Evolutionary conservation across 2,888 invertebrate genomes (phyloP).

Genomic region (Athrips mouffetella): DNA sequence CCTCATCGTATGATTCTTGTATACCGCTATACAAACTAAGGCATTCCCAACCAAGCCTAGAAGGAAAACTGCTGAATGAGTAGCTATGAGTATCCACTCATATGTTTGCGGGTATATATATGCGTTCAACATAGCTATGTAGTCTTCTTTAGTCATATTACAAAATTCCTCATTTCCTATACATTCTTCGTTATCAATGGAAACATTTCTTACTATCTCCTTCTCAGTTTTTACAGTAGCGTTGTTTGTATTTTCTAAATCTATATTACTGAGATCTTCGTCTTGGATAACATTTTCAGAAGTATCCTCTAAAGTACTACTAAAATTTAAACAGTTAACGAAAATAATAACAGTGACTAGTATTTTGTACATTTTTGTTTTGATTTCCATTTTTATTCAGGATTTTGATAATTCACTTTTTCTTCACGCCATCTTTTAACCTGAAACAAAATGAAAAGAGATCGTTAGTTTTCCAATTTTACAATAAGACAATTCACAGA

Average conservation of each 20-base stretch:
- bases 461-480: too few species aligned
- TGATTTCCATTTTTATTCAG: neutral
- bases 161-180: constrained; percentile 65
- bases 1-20: constrained; percentile 90
- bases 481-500: too few species aligned
- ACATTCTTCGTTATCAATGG: constrained; percentile 36
- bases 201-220: neutral
- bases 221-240: neutral
- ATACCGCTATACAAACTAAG: constrained; percentile 92
- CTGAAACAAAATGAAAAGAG: too few species aligned
- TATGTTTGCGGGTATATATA: constrained; percentile 84
- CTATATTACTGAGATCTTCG: neutral
- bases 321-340: constrained; percentile 7
- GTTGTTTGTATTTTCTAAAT: neutral
- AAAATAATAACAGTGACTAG: constrained; percentile 18
- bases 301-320: constrained; percentile 2
- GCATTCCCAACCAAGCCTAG: constrained; percentile 91
- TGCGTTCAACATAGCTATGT: constrained; percentile 77
- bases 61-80: constrained; percentile 86
- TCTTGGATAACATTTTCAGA: neutral
- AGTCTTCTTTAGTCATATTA: constrained; percentile 76
- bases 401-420: too few species aligned
- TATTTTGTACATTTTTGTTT: neutral
- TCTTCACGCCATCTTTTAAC: too few species aligned
- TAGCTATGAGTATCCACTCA: constrained; percentile 87